Base-by-base conservation (phyloP, 2,888 invertebrate species). In the Campoplex nolae region DNA sequence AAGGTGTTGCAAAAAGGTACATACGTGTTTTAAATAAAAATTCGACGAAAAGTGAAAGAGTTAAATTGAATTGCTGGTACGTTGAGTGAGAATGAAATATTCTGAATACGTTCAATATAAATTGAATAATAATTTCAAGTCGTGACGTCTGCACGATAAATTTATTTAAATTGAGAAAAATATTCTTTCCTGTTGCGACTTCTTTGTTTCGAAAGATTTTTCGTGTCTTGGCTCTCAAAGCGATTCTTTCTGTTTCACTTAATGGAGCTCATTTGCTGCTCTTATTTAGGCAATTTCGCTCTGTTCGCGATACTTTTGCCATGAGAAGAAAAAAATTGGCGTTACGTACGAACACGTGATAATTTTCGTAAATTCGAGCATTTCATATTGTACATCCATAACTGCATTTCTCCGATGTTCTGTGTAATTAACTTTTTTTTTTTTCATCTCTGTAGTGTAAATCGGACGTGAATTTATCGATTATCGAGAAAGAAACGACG, bases 401-500 rank as follows among this genome's bases (percentile, higher is more conserved):
- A 73, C 65, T 73, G 65, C 65, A 35, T 38, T 32, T 58, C n/a
- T n/a, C 35, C 18, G 28, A 62, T 71, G 58, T 68, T 35, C 32
- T 11, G 58, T 75, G 23, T 51, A 76, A 68, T 80, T 70, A 78
- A 35, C 23, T 58, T 73, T 70, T 35, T 58, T 73, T 48, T 54
- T 54, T 56, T 0, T 23, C 23, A 38, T 32, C 8, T 38, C 13
- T 45, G 32, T 62, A 42, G 76, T 58, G 42, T 51, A 73, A 65
- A 68, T 51, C 83, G n/a, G 48, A 68, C 79, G 68, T 68, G 45
- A 84, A 70, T 70, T 84, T 51, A 38, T 80, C 75, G 74, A 84
- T 84, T 79, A 79, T 75, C 74, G 68, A 62, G 42, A 23, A 48
- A 28, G 13, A 68, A 78, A 73, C 18, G 32, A 8, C 2, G 28